Conservation (phyloP, 2,888 invertebrate genomes). For the Drosophila formosana region DNA sequence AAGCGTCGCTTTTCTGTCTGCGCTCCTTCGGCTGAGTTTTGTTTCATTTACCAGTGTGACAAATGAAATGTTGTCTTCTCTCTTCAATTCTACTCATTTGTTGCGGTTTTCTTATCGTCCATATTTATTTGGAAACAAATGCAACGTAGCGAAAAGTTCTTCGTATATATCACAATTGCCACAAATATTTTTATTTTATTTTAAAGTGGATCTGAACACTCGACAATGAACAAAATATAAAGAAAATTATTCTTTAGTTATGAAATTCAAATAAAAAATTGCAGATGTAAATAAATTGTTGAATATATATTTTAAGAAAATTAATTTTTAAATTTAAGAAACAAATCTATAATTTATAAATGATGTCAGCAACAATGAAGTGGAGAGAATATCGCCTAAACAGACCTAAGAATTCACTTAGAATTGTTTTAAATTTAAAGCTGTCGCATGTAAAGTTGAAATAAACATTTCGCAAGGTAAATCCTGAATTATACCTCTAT, state of each 20-base stretch:
- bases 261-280: too few species aligned
- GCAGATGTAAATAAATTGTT: too few species aligned
- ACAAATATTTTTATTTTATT: too few species aligned
- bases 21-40: conserved; percentile 35
- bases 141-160: background rate
- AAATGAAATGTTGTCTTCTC: conserved; percentile 56
- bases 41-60: conserved; percentile 77
- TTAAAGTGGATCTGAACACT: too few species aligned
- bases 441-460: conserved; percentile 3
- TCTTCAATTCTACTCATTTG: conserved; percentile 29
- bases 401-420: background rate
- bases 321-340: too few species aligned
- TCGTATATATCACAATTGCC: too few species aligned
- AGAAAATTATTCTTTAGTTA: too few species aligned
- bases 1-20: conserved; percentile 17
- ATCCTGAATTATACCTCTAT: conserved; percentile 31
- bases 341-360: too few species aligned
- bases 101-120: conserved; percentile 31
- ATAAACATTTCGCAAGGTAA: conserved; percentile 20
- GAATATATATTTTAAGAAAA: too few species aligned
- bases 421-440: conserved; percentile 4
- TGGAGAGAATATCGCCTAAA: too few species aligned
- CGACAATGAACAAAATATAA: too few species aligned
- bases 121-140: conserved; percentile 5
- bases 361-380: too few species aligned